Evolutionary conservation across 2,113 vertebrate genomes (phyloP), one percentile per base, ranked within the genome.

Genomic region (Forbesichthys agassizii): DNA sequence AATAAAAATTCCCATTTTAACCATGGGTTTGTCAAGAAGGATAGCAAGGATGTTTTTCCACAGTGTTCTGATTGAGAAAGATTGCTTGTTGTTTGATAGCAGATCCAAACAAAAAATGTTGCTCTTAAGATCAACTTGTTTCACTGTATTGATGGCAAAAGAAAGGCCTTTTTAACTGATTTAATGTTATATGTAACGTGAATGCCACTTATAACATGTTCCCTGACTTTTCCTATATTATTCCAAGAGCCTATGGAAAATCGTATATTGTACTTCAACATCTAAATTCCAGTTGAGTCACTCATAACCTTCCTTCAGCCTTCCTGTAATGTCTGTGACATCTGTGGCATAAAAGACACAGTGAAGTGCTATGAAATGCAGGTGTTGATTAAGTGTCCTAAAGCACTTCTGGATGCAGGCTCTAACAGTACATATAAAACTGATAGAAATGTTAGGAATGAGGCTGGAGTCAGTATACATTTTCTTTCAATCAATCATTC

Each of bases 361-460:
- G 67, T 27, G 55, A 81, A 79, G 72, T 69, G 75, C 75, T 83
- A 56, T 36, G 8, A 33, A 42, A 59, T 62, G 78, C 65, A 71
- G 48, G 71, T 75, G 65, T 76, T 84, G 75, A 87, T 79, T 84
- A 75, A 89, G 61, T 78, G 75, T 81, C 82, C 78, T 59, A 48
- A 58, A 81, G 75, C 78, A 77, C 76, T 82, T 73, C 51, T 68
- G 70, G 74, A 73, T 78, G 55, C 33, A 66, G 72, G 48, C 73
- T 75, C 70, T 33, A 27, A 27, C 27, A 27, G 27, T 71, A 61
- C 74, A 64, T 75, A 73, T 83, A 78, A 27, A 84, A 61, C 64
- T 70, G 75, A 86, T 87, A 85, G 80, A 89, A 88, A 86, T 74
- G 80, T 86, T 88, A 83, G 77, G 48, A 83, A 82, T 75, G 66